Evolutionary conservation across 2,113 vertebrate genomes (phyloP).

Genomic region (Pogona vitticeps): DNA sequence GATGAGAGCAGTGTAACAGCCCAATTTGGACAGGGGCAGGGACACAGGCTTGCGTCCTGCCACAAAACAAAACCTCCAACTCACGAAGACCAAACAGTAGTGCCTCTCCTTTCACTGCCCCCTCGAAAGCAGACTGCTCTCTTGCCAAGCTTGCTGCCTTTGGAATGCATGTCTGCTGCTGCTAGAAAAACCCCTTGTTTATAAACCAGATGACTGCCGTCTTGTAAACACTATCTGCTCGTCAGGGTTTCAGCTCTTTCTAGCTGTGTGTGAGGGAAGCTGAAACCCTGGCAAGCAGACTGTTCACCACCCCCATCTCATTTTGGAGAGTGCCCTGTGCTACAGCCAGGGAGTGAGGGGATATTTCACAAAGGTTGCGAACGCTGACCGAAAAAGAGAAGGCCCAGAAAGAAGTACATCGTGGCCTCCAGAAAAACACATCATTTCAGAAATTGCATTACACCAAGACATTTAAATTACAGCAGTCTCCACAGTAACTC

Average conservation of each 20-base stretch:
- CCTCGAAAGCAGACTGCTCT: not conserved
- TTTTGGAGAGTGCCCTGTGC: not conserved
- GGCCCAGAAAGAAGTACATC: not conserved
- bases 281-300: not conserved
- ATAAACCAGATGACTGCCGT: conserved; percentile 5
- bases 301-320: not conserved
- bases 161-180: conserved; percentile 23
- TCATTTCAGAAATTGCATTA: not conserved
- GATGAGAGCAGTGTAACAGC: not conserved
- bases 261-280: not conserved
- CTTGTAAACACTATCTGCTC: conserved; percentile 26
- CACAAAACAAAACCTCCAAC: not conserved
- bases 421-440: not conserved
- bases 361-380: not conserved
- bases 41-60: not conserved
- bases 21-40: not conserved
- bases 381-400: not conserved
- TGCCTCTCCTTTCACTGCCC: not conserved
- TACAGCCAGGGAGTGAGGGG: not conserved
- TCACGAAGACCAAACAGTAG: not conserved
- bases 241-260: conserved; percentile 9
- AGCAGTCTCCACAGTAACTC: not conserved
- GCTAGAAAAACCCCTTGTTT: conserved; percentile 13
- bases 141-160: not conserved
- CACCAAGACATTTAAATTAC: not conserved